Conservation (phyloP, 2,113 vertebrate species). For the Phylloscopus whistleri region DNA sequence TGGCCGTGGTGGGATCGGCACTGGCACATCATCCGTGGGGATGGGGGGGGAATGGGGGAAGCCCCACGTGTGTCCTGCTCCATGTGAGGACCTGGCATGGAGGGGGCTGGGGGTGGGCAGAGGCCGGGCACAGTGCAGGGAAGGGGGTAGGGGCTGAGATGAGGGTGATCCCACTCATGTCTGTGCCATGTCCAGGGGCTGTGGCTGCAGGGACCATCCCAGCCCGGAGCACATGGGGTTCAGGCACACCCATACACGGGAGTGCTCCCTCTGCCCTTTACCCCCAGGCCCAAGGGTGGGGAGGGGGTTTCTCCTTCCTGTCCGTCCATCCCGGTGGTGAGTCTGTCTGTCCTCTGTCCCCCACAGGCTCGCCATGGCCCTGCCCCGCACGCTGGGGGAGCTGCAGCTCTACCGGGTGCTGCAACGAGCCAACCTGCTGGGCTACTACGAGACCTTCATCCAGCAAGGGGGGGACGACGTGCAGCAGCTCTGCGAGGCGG, state of each 20-base stretch:
- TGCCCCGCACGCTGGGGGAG: slow-evolving; percentile 95
- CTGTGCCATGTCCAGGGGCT: not conserved
- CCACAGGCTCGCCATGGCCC: slow-evolving; percentile 78
- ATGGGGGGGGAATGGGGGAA: not conserved
- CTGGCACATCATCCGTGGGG: not conserved
- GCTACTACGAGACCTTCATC: slow-evolving; percentile 99
- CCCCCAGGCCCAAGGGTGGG: not conserved
- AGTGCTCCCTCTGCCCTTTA: not conserved
- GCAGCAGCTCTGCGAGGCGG: slow-evolving; percentile 95
- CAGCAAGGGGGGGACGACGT: slow-evolving; percentile 98
- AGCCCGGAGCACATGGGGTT: not conserved
- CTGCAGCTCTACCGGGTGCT: slow-evolving; percentile 95
- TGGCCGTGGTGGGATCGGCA: not conserved
- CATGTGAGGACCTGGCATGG: not conserved
- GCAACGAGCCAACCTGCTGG: slow-evolving; percentile 92
- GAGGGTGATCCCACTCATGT: not conserved
- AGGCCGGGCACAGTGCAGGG: not conserved
- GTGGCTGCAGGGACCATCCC: not conserved
- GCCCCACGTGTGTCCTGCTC: not conserved
- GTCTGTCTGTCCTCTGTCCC: not conserved
- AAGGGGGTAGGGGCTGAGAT: not conserved
- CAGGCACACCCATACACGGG: not conserved
- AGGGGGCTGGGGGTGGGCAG: not conserved
- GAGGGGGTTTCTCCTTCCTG: fast-evolving
- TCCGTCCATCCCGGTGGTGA: not conserved